Base-by-base conservation (phyloP, 2,113 vertebrate species). In the Athene cunicularia region DNA sequence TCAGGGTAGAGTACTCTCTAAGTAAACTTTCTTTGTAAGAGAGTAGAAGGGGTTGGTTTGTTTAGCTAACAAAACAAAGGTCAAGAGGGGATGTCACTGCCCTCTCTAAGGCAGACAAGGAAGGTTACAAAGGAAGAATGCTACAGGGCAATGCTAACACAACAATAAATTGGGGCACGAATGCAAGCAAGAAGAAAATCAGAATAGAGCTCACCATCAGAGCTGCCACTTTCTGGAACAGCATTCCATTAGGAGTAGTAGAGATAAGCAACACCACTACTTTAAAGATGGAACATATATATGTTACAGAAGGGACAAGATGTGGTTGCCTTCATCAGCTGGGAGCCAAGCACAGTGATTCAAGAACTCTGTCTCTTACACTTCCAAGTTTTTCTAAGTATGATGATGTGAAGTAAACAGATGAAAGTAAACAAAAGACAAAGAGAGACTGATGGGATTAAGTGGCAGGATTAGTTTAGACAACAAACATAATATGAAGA, bases 41-140 rank as follows among this genome's bases (percentile, higher is more conserved):
- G 22, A 63, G 28, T 19, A 55, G 30, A 92, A 81, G 5, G 26
- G 41, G 37, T 37, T 70, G 15, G 47, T 63, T 87, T 91, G 56
- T 85, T 93, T 82, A 79, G 32, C 43, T 72, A 87, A 87, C 56
- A 91, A 91, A 90, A 87, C n/a, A 71, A 75, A 88, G 73, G 74
- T 92, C 66, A 92, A 90, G 74, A 68, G 81, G 52, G 56, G 33
- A 90, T 47, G 15, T 21, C 15, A 52, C 11, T 87, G n/a, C 72
- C 64, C 67, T 66, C 53, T 50, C n/a, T 47, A 74, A n/a, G n/a
- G 64, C 16, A 3, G 72, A 17, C 58, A 68, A 86, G 80, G 45
- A 70, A 74, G 12, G 28, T 28, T 79, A 63, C 41, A 92, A 55
- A 71, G 18, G 45, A 86, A 64, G 59, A 85, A 67, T 18, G 26